Base-by-base conservation (phyloP, 1,140 invertebrate species). In the Trachymyrmex cornetzi region DNA sequence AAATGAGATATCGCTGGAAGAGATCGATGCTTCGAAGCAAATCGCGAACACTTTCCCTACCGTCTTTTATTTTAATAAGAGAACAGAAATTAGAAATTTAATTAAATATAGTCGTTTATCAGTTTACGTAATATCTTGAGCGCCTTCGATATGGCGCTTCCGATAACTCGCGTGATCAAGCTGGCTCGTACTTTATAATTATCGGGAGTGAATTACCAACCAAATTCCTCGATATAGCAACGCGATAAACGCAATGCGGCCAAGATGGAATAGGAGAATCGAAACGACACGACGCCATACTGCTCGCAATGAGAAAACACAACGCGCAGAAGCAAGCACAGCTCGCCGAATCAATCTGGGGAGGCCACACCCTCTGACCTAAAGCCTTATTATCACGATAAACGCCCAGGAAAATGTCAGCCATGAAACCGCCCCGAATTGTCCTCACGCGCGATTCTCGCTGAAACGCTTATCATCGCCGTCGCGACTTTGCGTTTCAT, bases 291-390 rank as follows among this genome's bases (percentile, higher is more conserved):
- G 84, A 74, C 80, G 93, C 94, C 93, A 94, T 94, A 87, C 92
- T 91, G 92, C 89, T 80, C 63, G 87, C 81, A 88, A 87, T 92
- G 93, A 93, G 91, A 90, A 93, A 92, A 91, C 93, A 91, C 93
- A 92, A 86, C 88, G 94, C 94, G 94, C 94, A 94, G 93, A 93
- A 92, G 92, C 94, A 84, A 88, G 88, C 92, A 75, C 5, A 38
- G 48, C 64, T 90, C 91, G 87, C 92, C 93, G 93, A 94, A 95
- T 95, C 94, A 95, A 95, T 95, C 94, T 94, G 92, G 85, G 79
- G 89, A 93, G 88, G 92, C 94, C 94, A 95, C 94, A 95, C 94
- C 94, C 94, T 95, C 94, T 94, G 94, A 94, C 94, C 94, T 92
- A 93, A 94, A 93, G 91, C 91, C 92, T 88, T 86, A 91, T 94